phyloP scores from a whole-genome alignment of 92 coral and sea anemone species.

The Zoanthus sociatus region DNA sequence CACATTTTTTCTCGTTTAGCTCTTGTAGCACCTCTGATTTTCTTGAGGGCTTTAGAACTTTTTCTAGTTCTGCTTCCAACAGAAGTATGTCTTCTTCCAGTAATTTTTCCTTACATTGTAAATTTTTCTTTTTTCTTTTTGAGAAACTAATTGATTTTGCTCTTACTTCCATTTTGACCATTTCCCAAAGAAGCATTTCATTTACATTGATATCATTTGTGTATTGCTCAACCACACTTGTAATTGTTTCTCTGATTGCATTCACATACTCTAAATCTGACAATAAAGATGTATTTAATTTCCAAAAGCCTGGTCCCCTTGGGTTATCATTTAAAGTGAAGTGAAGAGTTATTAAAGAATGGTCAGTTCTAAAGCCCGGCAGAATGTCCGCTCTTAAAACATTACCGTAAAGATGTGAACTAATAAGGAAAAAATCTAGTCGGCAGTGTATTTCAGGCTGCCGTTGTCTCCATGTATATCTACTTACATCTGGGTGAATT shows the following conservation, averaged over 20 bases:
- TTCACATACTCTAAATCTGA: slow-evolving; percentile 31
- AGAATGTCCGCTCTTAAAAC: slow-evolving; percentile 21
- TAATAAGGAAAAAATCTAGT: slow-evolving; percentile 3
- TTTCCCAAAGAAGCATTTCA: no score
- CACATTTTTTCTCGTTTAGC: no score
- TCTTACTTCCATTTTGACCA: no score
- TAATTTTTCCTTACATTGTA: no score
- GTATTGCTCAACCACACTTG: slow-evolving; percentile 34
- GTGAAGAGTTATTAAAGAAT: background rate
- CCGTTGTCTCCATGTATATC: slow-evolving; percentile 41
- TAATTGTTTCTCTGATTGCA: slow-evolving; percentile 32
- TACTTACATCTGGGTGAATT: slow-evolving; percentile 35
- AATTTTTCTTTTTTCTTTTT: no score
- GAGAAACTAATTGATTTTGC: no score
- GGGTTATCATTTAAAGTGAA: slow-evolving; percentile 27
- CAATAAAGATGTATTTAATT: slow-evolving; percentile 18
- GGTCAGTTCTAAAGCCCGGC: slow-evolving; percentile 16
- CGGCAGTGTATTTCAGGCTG: slow-evolving; percentile 34
- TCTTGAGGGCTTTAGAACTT: no score
- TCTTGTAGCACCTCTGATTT: no score
- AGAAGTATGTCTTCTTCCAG: no score
- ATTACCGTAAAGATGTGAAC: slow-evolving; percentile 24
- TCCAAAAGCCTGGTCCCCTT: slow-evolving; percentile 7
- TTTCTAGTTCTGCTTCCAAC: no score
- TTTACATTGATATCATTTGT: slow-evolving; percentile 23